These are phyloP conservation scores for Eupithecia tripunctaria DNA, from an alignment of 2,888 invertebrate species.

Conservation along the genomic window DNA sequence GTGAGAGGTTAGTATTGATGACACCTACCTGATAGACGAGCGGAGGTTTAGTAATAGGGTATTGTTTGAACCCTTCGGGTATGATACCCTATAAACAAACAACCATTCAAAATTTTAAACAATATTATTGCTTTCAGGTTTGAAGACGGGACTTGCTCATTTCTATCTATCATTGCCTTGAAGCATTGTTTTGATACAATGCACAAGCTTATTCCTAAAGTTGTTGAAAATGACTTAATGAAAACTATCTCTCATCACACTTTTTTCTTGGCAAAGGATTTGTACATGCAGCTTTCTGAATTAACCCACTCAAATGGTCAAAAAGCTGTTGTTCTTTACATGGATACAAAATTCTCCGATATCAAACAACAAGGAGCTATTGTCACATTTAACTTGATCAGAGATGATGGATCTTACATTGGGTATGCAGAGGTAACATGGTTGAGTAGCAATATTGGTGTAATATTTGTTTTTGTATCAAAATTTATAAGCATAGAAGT, in stretches of 20 bases:
- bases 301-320: conserved; percentile 90
- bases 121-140: conserved; percentile 85
- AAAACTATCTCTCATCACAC: conserved; percentile 89
- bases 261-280: conserved; percentile 89
- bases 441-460: conserved; percentile 27
- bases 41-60: too few relatives aligned
- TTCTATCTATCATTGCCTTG: conserved; percentile 92
- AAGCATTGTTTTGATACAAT: conserved; percentile 93
- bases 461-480: neutral
- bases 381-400: conserved; percentile 93
- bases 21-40: too few relatives aligned
- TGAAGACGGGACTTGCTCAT: conserved; percentile 97
- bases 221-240: conserved; percentile 78
- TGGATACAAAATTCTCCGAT: conserved; percentile 88
- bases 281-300: conserved; percentile 85
- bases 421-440: conserved; percentile 93
- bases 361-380: conserved; percentile 90
- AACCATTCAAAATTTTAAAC: neutral
- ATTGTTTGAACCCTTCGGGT: too few relatives aligned
- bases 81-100: too few relatives aligned
- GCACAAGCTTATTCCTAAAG: conserved; percentile 85
- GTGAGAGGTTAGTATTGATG: conserved; percentile 87
- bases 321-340: conserved; percentile 89
- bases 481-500: neutral
- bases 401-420: conserved; percentile 90